Evolutionary conservation across 2,888 invertebrate genomes (phyloP).

Genomic region (Pteria penguin): DNA sequence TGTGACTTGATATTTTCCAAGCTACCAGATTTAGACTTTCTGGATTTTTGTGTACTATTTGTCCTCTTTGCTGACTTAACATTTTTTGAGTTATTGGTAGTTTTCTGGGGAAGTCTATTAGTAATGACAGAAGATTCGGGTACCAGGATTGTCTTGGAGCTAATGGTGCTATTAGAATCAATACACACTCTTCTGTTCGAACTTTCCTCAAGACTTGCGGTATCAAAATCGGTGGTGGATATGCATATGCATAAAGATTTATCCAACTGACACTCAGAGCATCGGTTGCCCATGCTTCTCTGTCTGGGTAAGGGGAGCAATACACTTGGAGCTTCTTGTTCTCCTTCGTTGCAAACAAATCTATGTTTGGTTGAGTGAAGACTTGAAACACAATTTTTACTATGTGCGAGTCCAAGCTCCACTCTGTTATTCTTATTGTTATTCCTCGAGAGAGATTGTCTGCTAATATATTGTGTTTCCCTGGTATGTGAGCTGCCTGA

Average conservation of each 20-base stretch:
- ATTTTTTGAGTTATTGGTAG: slow-evolving; percentile 12
- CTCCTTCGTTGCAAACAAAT: slow-evolving; percentile 2
- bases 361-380: background rate
- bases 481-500: background rate
- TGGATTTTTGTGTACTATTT: slow-evolving; percentile 41
- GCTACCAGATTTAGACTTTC: slow-evolving; percentile 38
- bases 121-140: slow-evolving; percentile 7
- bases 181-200: slow-evolving; percentile 2
- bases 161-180: background rate
- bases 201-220: slow-evolving; percentile 5
- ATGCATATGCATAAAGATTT: background rate
- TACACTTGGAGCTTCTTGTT: slow-evolving; percentile 2
- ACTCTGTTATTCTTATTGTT: background rate
- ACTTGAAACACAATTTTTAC: background rate
- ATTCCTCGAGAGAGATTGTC: slow-evolving; percentile 1
- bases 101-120: slow-evolving; percentile 28
- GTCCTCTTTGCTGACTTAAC: slow-evolving; percentile 25
- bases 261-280: background rate
- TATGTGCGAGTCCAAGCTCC: background rate
- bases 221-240: slow-evolving; percentile 3
- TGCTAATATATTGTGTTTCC: slow-evolving; percentile 1
- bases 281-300: background rate
- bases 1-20: slow-evolving; percentile 42
- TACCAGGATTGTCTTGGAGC: background rate
- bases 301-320: background rate